Evolutionary conservation across 2,113 vertebrate genomes (phyloP), one percentile per base, ranked within the genome.

Genomic region (Corydoras maculifer): DNA sequence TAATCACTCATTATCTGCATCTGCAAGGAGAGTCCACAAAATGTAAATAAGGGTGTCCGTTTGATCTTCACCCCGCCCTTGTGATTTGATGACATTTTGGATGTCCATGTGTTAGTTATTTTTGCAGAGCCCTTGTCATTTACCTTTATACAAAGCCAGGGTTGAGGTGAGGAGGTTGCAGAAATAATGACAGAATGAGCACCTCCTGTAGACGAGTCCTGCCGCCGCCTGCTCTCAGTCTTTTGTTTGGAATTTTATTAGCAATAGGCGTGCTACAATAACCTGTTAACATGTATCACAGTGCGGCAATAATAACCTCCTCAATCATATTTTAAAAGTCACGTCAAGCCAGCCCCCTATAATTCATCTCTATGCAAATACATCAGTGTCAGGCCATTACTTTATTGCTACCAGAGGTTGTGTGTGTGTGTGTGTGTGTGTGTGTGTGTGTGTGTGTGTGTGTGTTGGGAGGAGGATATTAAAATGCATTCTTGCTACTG

Each of bases 311-410:
- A 95, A 95, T 91, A 94, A 95, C 89, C 90, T 89, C 90, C 88
- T 93, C 93, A 85, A 93, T 96, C 93, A 93, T 93, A 92, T 94
- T 91, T 93, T 95, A 95, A 93, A 95, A 96, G 91, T 94, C 90
- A 87, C 86, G 92, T 95, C 93, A 92, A 90, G 86, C 78, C 75
- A 81, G 84, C 84, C 78, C 49, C 71, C 48, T 69, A 87, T 95
- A 92, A 93, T 94, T 95, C 93, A 93, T 96, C 91, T 95, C 92
- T 95, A 94, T 96, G 94, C 92, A 94, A 95, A 98, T 95, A 89
- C 80, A 86, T 88, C 85, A 85, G 85, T 91, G 92, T 93, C 91
- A 89, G 89, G 84, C 92, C 92, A 93, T 96, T 92, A 94, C 91
- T 80, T 89, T 89, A 91, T 91, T 90, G 91, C 91, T 87, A 80